Base-by-base conservation (phyloP, 2,797 vertebrate species). In the Columba guinea region DNA sequence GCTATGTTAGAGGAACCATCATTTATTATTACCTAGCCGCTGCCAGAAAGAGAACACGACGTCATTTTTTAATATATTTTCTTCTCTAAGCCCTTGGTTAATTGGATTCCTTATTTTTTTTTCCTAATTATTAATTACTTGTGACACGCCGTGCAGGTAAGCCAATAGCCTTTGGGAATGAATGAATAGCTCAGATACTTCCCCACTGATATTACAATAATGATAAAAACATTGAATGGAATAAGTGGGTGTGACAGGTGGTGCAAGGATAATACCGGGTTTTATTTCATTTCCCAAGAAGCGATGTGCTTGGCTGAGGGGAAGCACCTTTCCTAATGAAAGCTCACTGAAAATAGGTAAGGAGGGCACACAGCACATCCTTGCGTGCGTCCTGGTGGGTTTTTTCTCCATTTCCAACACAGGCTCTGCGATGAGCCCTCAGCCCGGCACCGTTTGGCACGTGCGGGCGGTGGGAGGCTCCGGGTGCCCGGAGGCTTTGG, bases 61-160 rank as follows among this genome's bases (percentile, higher is more conserved):
- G 83, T 15, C 63, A 15, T 39, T 73, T 30, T 80, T 77, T 26
- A 86, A 84, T 90, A 46, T 70, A 63, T 75, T 87, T 74, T 71
- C 81, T 74, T 93, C 48, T 83, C 41, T 18, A 27, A 64, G 59
- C 74, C 58, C 59, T 84, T 84, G 53, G 56, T 95, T 96, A 95
- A 95, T 96, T 91, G 12, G 76, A 88, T 93, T 86, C 69, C 75
- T 44, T 84, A 4, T 32, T 78, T 74, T 92, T 87, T 71, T 76
- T n/a, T 8, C 62, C 58, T 92, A 60, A 78, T 88, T 67, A 52
- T 80, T 96, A 96, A 94, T 97, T 95, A 89, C 49, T 85, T 83
- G 84, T 93, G 94, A n/a, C 14, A 16, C 44, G 64, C 41, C 3
- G 1, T 32, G 67, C 78, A 90, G 58, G 73, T 75, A 91, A 88